Percentiles rank a stretch among this genome's conserved stretches.
These are phyloP conservation scores for Bibio marci DNA, from an alignment of 2,888 invertebrate species.

Conservation along the genomic window DNA sequence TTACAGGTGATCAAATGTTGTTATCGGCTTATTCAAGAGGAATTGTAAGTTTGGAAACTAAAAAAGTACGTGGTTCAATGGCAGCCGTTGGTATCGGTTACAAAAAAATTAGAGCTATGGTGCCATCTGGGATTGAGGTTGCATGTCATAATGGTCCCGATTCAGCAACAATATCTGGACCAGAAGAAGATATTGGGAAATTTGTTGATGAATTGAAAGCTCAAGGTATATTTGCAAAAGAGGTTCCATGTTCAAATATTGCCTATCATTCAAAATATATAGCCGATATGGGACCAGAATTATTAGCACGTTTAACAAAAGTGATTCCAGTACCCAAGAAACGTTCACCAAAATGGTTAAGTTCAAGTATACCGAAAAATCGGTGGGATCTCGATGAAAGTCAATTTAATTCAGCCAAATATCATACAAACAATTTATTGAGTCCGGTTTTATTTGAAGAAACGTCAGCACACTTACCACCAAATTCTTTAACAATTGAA, in stretches of 20 bases:
- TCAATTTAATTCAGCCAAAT: constrained; percentile 56
- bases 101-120: constrained; percentile 34
- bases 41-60: constrained; percentile 49
- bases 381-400: constrained; percentile 53
- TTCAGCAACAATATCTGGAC: constrained; percentile 75
- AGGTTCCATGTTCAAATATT: constrained; percentile 72
- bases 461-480: constrained; percentile 40
- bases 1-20: constrained; percentile 75
- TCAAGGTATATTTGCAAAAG: constrained; percentile 61
- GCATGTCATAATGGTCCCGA: constrained; percentile 79
- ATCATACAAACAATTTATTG: constrained; percentile 72
- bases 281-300: constrained; percentile 42
- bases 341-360: constrained; percentile 65
- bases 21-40: constrained; percentile 71
- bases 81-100: constrained; percentile 64
- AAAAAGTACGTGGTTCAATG: constrained; percentile 63
- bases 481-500: constrained; percentile 46
- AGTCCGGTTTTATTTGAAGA: constrained; percentile 42
- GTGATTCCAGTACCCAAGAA: constrained; percentile 46
- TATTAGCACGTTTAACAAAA: constrained; percentile 43
- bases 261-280: constrained; percentile 83
- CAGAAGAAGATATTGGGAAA: constrained; percentile 43
- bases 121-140: constrained; percentile 61
- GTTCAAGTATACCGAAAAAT: constrained; percentile 56
- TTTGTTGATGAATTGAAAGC: constrained; percentile 49